Evolutionary conservation across 2,888 invertebrate species (phyloP).

Genomic region (Drosophila villosipedis): DNA sequence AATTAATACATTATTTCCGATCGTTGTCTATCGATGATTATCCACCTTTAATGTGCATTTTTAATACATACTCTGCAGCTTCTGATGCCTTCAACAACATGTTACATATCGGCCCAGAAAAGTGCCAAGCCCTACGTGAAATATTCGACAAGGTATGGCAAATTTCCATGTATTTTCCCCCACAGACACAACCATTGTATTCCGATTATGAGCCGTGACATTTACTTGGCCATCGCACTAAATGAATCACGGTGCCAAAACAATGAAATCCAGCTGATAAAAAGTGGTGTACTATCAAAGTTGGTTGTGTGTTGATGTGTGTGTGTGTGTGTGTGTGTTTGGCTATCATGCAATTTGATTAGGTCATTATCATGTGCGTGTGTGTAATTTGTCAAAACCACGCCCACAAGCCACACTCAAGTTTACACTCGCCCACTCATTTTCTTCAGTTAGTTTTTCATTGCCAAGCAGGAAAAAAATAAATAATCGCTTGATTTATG

Average conservation of each 20-base stretch:
- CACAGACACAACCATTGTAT: background rate
- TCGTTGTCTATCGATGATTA: background rate
- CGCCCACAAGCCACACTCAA: constrained; percentile 12
- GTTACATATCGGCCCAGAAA: background rate
- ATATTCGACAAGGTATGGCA: background rate
- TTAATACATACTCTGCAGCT: background rate
- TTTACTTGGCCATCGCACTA: constrained; percentile 10
- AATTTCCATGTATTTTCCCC: background rate
- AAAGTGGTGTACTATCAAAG: constrained; percentile 36
- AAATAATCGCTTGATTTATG: constrained; percentile 51
- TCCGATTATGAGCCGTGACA: constrained; percentile 12
- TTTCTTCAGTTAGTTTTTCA: constrained; percentile 39
- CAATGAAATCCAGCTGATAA: constrained; percentile 42
- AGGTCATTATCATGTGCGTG: constrained; percentile 42
- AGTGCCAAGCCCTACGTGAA: background rate
- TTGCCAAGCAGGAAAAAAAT: constrained; percentile 46
- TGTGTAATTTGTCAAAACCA: constrained; percentile 39
- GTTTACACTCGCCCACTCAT: background rate
- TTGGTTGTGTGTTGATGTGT: background rate
- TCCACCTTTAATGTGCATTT: background rate
- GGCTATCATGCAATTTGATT: constrained; percentile 55
- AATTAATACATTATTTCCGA: background rate
- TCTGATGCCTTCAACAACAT: background rate
- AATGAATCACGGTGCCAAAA: constrained; percentile 44
- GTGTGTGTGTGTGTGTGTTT: background rate